These are phyloP conservation scores for Podarcis muralis DNA, from an alignment of 2,113 vertebrate species.

Conservation along the genomic window DNA sequence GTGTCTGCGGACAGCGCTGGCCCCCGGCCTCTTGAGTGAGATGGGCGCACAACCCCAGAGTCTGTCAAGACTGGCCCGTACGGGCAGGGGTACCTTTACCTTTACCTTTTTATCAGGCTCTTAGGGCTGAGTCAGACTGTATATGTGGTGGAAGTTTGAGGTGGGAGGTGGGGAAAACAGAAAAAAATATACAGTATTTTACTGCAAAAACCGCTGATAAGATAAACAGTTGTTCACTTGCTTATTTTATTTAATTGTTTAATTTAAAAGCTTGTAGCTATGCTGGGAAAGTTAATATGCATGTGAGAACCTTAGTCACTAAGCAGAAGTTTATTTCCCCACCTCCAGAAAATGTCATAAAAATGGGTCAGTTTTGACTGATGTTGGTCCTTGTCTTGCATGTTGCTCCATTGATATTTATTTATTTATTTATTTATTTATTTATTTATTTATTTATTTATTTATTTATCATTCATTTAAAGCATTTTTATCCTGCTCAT, in stretches of 20 bases:
- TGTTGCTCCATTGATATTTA: not conserved
- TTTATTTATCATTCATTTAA: no score
- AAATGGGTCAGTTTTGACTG: slow-evolving; percentile 65
- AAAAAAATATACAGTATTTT: not conserved
- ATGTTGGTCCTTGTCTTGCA: slow-evolving; percentile 28
- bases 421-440: no score
- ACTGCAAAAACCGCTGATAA: slow-evolving; percentile 42
- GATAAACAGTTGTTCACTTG: slow-evolving; percentile 71
- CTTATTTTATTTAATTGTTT: slow-evolving; percentile 74
- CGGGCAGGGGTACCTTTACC: no score
- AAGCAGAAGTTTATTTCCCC: slow-evolving; percentile 66
- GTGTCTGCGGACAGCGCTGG: no score
- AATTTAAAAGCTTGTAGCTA: slow-evolving; percentile 69
- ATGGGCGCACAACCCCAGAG: no score
- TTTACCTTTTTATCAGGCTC: not conserved
- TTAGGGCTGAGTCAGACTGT: not conserved
- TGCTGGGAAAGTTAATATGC: slow-evolving; percentile 74
- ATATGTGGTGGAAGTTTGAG: not conserved
- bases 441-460: no score
- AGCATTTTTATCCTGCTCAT: no score
- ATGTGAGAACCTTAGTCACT: slow-evolving; percentile 64
- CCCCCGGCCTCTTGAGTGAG: no score
- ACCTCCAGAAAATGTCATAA: slow-evolving; percentile 72
- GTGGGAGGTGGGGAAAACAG: not conserved
- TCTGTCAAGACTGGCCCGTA: no score